Evolutionary conservation across 2,888 invertebrate genomes (phyloP), one percentile per base, ranked within the genome.

Genomic region (Apeira syringaria): DNA sequence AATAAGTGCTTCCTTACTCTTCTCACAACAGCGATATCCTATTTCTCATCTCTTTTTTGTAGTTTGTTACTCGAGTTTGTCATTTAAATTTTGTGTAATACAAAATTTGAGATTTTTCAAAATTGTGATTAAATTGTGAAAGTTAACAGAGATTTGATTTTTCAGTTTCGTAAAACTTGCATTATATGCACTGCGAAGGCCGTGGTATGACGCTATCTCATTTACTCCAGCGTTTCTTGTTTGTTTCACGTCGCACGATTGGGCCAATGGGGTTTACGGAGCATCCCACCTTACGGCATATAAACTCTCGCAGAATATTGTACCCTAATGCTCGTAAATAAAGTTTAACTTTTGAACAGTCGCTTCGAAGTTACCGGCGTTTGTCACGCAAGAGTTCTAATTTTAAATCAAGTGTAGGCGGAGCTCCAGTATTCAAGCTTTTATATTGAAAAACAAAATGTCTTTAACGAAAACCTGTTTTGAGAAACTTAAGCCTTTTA

Each of bases 321-420:
- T 78, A 74, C 87, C 80, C 82, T 89, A 88, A 77, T 56, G 61
- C 87, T 76, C 76, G 70, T 63, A 63, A 71, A 87, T 88, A 89
- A 86, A 87, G 88, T 84, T 87, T 85, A 88, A 86, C 85, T 84
- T 85, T 85, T 86, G 80, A 80, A 68, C 76, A 80, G 87, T 79
- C 81, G 83, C 85, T 80, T 80, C 70, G 67, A 77, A 80, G 84
- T 81, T 86, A 80, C 83, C 85, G 85, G 86, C 88, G 86, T 88
- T 87, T 87, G 87, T 88, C 87, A 88, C 75, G 86, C 85, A 82
- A 86, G 86, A 84, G 85, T 89, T 89, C 88, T 87, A 88, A 89
- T 89, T 89, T 89, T 87, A 88, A 89, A 88, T 84, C 85, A 84
- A 87, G 88, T 86, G 89, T 89, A 89, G 89, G 89, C 89, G 89